These are phyloP conservation scores for Machimus rusticus DNA, from an alignment of 2,888 invertebrate genomes.

Conservation along the genomic window DNA sequence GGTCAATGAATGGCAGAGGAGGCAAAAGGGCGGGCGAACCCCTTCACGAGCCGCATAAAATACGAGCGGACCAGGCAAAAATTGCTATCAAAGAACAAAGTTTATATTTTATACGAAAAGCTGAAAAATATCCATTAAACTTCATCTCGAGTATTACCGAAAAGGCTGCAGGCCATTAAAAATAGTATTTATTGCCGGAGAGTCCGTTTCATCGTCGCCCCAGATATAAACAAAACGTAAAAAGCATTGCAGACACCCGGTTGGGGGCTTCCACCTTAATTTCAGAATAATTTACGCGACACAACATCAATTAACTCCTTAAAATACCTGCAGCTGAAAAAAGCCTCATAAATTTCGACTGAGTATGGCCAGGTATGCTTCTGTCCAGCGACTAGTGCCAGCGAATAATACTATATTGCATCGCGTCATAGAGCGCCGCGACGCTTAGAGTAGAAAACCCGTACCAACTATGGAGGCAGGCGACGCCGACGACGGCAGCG, in stretches of 20 bases:
- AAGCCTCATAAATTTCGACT: constrained; percentile 49
- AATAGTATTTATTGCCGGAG: constrained; percentile 54
- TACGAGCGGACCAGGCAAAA: constrained; percentile 8
- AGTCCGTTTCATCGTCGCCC: constrained; percentile 40
- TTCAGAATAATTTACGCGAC: constrained; percentile 62
- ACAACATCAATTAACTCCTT: constrained; percentile 62
- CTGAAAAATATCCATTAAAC: constrained; percentile 41
- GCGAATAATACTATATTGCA: constrained; percentile 25
- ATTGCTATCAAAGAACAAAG: constrained; percentile 38
- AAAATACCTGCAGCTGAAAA: constrained; percentile 59
- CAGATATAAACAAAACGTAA: constrained; percentile 44
- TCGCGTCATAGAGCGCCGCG: constrained; percentile 10
- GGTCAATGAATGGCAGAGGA: constrained; percentile 8
- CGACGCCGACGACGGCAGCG: background rate
- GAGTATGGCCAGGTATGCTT: constrained; percentile 43
- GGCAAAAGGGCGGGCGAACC: constrained; percentile 15
- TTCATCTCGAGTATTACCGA: constrained; percentile 50
- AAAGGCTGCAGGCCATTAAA: constrained; percentile 56
- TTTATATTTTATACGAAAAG: constrained; percentile 39
- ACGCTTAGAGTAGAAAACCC: background rate
- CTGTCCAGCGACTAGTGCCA: constrained; percentile 35
- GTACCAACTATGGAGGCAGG: background rate
- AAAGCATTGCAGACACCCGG: constrained; percentile 43
- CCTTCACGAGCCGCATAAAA: constrained; percentile 14
- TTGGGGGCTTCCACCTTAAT: constrained; percentile 56